phyloP scores from a whole-genome alignment of 1,140 invertebrate genomes.

The Euschistus heros region DNA sequence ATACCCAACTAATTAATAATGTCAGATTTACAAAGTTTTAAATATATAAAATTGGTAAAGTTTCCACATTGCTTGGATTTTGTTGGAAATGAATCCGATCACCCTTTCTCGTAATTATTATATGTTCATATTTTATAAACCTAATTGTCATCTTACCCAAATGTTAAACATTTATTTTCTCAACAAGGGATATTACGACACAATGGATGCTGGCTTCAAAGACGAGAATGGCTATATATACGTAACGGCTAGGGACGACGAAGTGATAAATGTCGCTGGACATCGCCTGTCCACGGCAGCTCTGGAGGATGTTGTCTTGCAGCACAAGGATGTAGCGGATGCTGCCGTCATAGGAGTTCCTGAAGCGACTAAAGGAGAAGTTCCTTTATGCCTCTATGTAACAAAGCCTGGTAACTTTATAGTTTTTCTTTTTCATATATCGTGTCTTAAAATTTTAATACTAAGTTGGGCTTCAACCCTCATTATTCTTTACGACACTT shows the following conservation, averaged over 20 bases:
- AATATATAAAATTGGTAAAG: too few species aligned
- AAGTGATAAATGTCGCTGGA: slow-evolving; percentile 93
- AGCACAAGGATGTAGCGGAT: slow-evolving; percentile 70
- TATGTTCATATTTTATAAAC: too few species aligned
- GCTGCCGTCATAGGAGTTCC: slow-evolving; percentile 80
- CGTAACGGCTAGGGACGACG: slow-evolving; percentile 81
- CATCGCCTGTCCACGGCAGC: slow-evolving; percentile 79
- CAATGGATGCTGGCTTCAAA: slow-evolving; percentile 83
- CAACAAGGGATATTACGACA: slow-evolving; percentile 83
- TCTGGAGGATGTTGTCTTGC: slow-evolving; percentile 76
- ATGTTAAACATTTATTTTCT: not conserved
- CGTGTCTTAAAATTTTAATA: too few species aligned
- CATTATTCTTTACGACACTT: not conserved
- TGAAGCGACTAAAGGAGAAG: slow-evolving; percentile 77
- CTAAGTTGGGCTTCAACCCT: too few species aligned
- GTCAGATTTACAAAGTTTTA: too few species aligned
- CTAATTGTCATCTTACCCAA: too few species aligned
- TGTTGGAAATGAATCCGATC: too few species aligned
- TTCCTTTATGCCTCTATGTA: slow-evolving; percentile 79
- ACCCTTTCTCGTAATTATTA: too few species aligned
- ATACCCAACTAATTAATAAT: too few species aligned
- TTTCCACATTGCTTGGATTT: too few species aligned
- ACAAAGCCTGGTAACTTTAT: slow-evolving; percentile 45
- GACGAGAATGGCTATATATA: slow-evolving; percentile 77
- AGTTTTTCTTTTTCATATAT: too few species aligned